phyloP scores from a whole-genome alignment of 1,140 invertebrate species.

The Anoplophora glabripennis region DNA sequence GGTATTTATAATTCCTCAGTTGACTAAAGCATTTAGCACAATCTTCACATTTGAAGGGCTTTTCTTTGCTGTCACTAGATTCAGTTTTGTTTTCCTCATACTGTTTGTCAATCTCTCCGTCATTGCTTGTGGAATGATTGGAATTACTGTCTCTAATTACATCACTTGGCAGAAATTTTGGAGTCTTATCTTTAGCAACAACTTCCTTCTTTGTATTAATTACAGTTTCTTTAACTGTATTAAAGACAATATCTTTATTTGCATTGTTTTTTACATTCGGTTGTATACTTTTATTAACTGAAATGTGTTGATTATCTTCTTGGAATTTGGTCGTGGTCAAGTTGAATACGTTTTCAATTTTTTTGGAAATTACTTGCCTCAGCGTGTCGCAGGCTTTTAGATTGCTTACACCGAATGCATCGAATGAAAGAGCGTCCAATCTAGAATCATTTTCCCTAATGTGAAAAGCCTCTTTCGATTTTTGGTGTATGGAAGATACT shows the following conservation, averaged over 20 bases:
- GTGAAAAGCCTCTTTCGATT: background rate
- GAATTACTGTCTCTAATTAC: constrained; percentile 1
- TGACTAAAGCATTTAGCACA: constrained; percentile 79
- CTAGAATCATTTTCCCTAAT: background rate
- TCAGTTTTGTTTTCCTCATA: constrained; percentile 20
- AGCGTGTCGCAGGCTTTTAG: too few relatives aligned
- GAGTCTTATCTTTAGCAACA: too few relatives aligned
- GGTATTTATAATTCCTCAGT: constrained; percentile 73
- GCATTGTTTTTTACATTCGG: background rate
- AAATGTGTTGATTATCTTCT: too few relatives aligned
- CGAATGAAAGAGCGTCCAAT: too few relatives aligned
- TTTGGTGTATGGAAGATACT: too few relatives aligned
- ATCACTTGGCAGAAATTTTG: background rate
- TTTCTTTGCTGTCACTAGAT: constrained; percentile 51
- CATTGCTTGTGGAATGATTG: constrained; percentile 3
- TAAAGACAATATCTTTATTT: background rate
- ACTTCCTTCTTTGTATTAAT: too few relatives aligned
- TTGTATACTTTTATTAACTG: too few relatives aligned
- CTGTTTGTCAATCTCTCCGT: constrained; percentile 14
- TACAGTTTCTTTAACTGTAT: background rate
- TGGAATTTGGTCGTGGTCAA: too few relatives aligned
- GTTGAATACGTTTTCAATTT: too few relatives aligned
- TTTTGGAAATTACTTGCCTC: too few relatives aligned
- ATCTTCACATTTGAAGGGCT: constrained; percentile 69
- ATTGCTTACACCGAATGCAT: too few relatives aligned